Conservation (phyloP, 2,888 invertebrate genomes). For the Biston stratarius region DNA sequence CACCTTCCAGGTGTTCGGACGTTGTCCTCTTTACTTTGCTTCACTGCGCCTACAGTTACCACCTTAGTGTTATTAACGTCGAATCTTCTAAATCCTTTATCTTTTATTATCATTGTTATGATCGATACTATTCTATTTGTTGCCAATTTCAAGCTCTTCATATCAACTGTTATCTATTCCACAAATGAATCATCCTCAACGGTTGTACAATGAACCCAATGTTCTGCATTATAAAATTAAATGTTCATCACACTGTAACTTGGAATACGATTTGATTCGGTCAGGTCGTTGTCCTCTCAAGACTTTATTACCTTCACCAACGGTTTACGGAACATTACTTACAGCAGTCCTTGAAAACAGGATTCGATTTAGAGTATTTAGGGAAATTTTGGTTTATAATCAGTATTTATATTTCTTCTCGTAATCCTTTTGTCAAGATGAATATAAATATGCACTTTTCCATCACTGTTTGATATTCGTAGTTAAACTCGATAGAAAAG, state of each 20-base stretch:
- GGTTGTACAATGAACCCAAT: conserved; percentile 69
- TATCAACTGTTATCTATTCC: conserved; percentile 67
- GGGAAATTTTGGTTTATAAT: no score
- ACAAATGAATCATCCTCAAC: conserved; percentile 69
- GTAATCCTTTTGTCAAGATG: conserved; percentile 22
- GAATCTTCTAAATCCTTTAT: conserved; percentile 29
- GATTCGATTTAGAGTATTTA: conserved; percentile 57
- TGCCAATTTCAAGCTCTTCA: conserved; percentile 48
- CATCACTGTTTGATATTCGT: conserved; percentile 45
- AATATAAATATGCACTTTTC: conserved; percentile 41
- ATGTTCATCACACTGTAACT: conserved; percentile 72
- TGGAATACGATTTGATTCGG: conserved; percentile 77
- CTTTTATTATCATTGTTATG: conserved; percentile 35
- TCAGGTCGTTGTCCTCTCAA: conserved; percentile 81
- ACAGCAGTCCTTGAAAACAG: conserved; percentile 75
- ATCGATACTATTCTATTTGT: conserved; percentile 47
- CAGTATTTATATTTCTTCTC: not conserved
- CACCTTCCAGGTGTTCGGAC: conserved; percentile 83
- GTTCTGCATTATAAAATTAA: conserved; percentile 77
- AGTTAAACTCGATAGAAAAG: conserved; percentile 42
- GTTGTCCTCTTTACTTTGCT: conserved; percentile 70
- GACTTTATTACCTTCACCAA: conserved; percentile 79
- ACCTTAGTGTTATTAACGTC: conserved; percentile 29
- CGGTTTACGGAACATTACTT: conserved; percentile 76
- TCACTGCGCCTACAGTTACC: conserved; percentile 42